Evolutionary conservation across 2,797 vertebrate species (phyloP).

Genomic region (Catharus ustulatus): DNA sequence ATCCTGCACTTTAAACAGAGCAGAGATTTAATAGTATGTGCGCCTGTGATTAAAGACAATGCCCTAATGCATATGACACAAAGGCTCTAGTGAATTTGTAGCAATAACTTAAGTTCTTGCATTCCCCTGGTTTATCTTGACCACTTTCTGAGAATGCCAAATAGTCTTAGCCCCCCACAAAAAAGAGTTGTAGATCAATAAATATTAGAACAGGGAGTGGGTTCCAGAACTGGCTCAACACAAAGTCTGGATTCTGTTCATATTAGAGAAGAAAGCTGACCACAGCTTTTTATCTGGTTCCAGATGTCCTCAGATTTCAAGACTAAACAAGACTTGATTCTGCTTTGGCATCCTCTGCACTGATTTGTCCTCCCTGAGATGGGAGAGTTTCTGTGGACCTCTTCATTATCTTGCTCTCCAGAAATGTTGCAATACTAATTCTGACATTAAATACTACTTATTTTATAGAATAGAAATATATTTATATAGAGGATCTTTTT

Average conservation of each 20-base stretch:
- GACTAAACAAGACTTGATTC: neutral
- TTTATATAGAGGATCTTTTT: neutral
- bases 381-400: neutral
- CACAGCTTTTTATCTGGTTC: slow-evolving; percentile 15
- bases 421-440: neutral
- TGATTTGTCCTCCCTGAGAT: neutral
- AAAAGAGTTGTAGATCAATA: slow-evolving; percentile 3
- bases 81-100: neutral
- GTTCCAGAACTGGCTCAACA: slow-evolving; percentile 18
- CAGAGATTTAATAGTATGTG: neutral
- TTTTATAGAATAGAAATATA: neutral
- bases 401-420: neutral
- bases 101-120: neutral
- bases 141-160: neutral
- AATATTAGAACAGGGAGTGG: neutral
- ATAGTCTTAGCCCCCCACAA: neutral
- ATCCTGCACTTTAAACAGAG: slow-evolving; percentile 12
- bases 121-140: slow-evolving; percentile 5
- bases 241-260: slow-evolving; percentile 11
- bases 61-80: neutral
- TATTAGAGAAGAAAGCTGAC: slow-evolving; percentile 6
- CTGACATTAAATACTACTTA: neutral
- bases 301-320: slow-evolving; percentile 18
- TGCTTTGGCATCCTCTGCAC: neutral
- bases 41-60: slow-evolving; percentile 12